Conservation (phyloP, 2,797 vertebrate genomes). For the Macrochelys suwanniensis region DNA sequence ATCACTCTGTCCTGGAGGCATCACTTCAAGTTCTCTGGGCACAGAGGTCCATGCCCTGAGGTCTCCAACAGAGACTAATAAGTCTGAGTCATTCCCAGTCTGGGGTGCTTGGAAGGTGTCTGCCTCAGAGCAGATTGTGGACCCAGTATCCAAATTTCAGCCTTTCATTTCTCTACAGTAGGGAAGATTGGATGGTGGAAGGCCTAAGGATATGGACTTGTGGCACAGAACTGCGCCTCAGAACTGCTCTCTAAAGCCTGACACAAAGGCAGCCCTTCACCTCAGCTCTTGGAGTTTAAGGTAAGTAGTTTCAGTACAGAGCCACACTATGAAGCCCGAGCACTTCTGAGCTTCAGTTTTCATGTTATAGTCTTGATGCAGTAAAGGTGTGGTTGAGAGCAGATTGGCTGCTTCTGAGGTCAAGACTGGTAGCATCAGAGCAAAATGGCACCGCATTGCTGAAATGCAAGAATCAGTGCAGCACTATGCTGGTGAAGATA, state of each 20-base stretch:
- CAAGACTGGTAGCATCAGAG: background rate
- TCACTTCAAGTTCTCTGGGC: conserved; percentile 7
- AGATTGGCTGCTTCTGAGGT: conserved; percentile 41
- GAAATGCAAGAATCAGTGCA: background rate
- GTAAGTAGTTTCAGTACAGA: background rate
- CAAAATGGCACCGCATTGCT: background rate
- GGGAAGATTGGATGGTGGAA: background rate
- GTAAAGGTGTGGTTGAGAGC: background rate
- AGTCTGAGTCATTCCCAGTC: background rate
- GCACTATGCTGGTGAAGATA: background rate
- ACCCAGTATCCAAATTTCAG: background rate
- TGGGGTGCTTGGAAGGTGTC: background rate
- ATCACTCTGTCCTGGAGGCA: background rate
- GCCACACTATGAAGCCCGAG: background rate
- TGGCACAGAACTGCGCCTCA: background rate
- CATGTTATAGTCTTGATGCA: conserved; percentile 7
- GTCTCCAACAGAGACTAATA: background rate
- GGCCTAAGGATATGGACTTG: background rate
- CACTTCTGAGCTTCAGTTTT: conserved; percentile 27
- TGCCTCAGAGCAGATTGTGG: conserved; percentile 30
- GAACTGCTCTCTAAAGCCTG: background rate
- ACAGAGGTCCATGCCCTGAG: background rate
- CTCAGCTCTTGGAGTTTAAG: background rate
- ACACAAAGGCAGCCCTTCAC: background rate
- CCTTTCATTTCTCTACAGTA: conserved; percentile 6